Evolutionary conservation across 1,140 invertebrate species (phyloP).

Genomic region (Nasonia vitripennis): DNA sequence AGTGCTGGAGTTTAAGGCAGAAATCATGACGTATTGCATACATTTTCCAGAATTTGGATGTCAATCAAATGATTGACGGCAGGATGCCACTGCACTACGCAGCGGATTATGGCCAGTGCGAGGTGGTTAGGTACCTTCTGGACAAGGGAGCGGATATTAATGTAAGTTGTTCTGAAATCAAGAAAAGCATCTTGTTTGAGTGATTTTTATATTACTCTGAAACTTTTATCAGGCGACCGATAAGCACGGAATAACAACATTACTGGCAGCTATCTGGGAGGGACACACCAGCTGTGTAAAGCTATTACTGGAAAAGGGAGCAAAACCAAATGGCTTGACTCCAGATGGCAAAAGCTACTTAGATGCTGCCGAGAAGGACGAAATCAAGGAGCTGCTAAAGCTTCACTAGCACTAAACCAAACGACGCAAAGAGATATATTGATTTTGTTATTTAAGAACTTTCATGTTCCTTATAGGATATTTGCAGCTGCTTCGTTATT

Average conservation of each 20-base stretch:
- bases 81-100: slow-evolving; percentile 92
- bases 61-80: slow-evolving; percentile 91
- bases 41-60: slow-evolving; percentile 82
- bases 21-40: neutral
- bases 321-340: slow-evolving; percentile 86
- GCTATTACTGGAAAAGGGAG: slow-evolving; percentile 90
- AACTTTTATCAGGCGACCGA: slow-evolving; percentile 83
- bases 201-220: slow-evolving; percentile 26
- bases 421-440: slow-evolving; percentile 49
- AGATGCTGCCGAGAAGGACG: slow-evolving; percentile 93
- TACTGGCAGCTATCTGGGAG: slow-evolving; percentile 96
- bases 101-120: slow-evolving; percentile 95
- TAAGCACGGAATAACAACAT: slow-evolving; percentile 94
- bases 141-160: slow-evolving; percentile 93
- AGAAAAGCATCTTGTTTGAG: neutral
- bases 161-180: slow-evolving; percentile 78
- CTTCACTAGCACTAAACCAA: slow-evolving; percentile 69
- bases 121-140: slow-evolving; percentile 92
- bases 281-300: slow-evolving; percentile 94
- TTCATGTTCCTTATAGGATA: slow-evolving; percentile 72
- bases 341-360: slow-evolving; percentile 91
- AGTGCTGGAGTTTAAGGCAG: neutral
- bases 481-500: slow-evolving; percentile 68
- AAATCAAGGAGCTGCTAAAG: slow-evolving; percentile 87
- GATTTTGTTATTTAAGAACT: slow-evolving; percentile 71